Base-by-base conservation (phyloP, 2,113 vertebrate species). In the Python bivittatus region DNA sequence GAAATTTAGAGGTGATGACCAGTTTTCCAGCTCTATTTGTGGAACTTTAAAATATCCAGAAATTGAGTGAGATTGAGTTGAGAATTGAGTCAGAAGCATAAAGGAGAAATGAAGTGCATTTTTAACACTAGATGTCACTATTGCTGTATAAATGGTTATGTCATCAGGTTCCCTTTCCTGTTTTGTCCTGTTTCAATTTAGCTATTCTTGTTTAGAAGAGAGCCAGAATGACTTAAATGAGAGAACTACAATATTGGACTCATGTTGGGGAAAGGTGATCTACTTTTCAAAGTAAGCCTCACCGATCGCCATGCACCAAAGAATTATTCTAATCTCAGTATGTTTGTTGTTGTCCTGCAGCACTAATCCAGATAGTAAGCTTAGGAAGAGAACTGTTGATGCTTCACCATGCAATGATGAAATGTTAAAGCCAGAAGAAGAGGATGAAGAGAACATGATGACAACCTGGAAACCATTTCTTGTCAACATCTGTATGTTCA, bases 401-500 rank as follows among this genome's bases (percentile, higher is more conserved):
- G 12, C 91, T 86, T 92, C 94, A 5, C 90, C 96, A 48, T 95
- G 88, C 95, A 96, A 88, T 95, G 96, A 97, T 22, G 97, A 97
- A 94, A 87, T 94, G 0, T 20, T 48, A 56, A 93, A 95, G 33
- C 84, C 91, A 1, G 96, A 97, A 6, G 52, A 33, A 0, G 97
- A 97, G 94, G 96, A 97, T 2, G 97, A 96, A 0, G 96, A 97
- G 58, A 94, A 88, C 92, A 38, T 95, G 48, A 93, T 97, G 89
- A 96, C 97, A 11, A 97, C 96, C 0, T 99, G 99, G 99, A 98
- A 98, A 93, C 98, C 99, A 58, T 97, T 99, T 58, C 95, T 99
- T 60, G 96, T 98, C 97, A 98, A 98, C 15, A 94, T 99, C 93
- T 99, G 99, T 96, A 93, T 99, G 97, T 98, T 98, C 98, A 98